A percentile compares a stretch with the other conserved stretches of the same genome.
Evolutionary conservation across 2,113 vertebrate species (phyloP).

Genomic region (Kryptolebias marmoratus): DNA sequence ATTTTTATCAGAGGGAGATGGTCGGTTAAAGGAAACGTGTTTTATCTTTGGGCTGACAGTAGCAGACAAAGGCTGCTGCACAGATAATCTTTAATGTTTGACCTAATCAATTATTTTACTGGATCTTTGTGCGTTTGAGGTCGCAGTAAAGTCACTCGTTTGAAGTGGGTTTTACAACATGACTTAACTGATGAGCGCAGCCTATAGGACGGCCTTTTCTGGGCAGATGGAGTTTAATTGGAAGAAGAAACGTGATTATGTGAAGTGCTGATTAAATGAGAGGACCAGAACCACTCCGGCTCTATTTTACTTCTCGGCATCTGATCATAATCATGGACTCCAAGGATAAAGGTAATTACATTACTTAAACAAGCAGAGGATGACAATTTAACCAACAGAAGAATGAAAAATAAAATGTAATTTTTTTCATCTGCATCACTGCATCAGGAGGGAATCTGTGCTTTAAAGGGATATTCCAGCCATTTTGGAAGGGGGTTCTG

Average conservation of each 20-base stretch:
- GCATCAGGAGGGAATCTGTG: constrained; percentile 1
- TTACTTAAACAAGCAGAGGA: constrained; percentile 54
- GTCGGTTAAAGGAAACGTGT: constrained; percentile 33
- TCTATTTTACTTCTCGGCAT: constrained; percentile 64
- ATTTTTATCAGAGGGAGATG: constrained; percentile 41
- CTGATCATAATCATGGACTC: constrained; percentile 68
- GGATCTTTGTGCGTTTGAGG: constrained; percentile 67
- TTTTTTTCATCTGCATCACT: constrained; percentile 12
- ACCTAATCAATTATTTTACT: constrained; percentile 59
- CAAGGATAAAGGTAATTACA: constrained; percentile 67
- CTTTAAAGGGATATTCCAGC: background rate
- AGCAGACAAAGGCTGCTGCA: constrained; percentile 5
- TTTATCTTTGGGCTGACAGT: constrained; percentile 21
- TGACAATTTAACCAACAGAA: constrained; percentile 38
- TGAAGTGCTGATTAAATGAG: constrained; percentile 77
- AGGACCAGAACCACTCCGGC: constrained; percentile 42
- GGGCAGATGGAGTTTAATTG: constrained; percentile 62
- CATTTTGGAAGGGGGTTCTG: no score
- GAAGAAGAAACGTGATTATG: constrained; percentile 66
- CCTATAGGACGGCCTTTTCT: constrained; percentile 54
- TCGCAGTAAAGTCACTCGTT: constrained; percentile 62
- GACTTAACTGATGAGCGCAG: constrained; percentile 69
- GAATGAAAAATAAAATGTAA: constrained; percentile 25
- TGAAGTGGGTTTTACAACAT: constrained; percentile 59
- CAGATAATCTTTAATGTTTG: constrained; percentile 36